Evolutionary conservation across 2,888 invertebrate species (phyloP), one percentile per base, ranked within the genome.

Genomic region (Nebria brevicollis): DNA sequence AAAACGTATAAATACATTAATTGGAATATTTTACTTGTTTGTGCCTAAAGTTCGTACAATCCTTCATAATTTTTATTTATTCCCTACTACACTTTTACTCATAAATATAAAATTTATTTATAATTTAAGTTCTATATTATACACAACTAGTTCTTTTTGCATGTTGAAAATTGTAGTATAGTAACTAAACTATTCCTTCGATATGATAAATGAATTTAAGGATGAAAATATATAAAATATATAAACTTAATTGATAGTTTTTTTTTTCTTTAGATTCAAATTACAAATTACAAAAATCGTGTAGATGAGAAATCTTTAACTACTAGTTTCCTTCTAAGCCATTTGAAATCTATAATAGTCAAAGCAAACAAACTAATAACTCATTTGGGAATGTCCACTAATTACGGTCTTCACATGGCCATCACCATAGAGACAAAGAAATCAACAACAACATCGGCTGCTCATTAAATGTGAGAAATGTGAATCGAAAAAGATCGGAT

Each of bases 331-430:
- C 54, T 54, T 54, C 54, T 54, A 54, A 54, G 8, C 4, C 54
- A 54, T 54, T 54, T 54, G 54, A 13, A 54, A 54, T 54, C 54
- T 8, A 13, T 54, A 54, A 54, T 34, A 34, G 34, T 34, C 34
- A 77, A 77, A 72, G 65, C 78, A 78, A 78, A 78, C 78, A 78
- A 78, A 78, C 66, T 66, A 66, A 78, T 78, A 78, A 80, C 65
- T 75, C 75, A 74, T 70, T 80, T 64, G 66, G 72, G 70, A 75
- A 80, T 64, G 72, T 75, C 75, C 75, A 70, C 80, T 80, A 80
- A 80, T 80, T 75, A 80, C 70, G 26, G 20, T 54, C 54, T 54
- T 54, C 54, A 54, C 54, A 54, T 54, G 54, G 54, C 13, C 54
- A 54, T 54, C 54, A 13, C 54, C 54, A 54, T 54, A 54, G 54